phyloP scores from a whole-genome alignment of 2,888 invertebrate species.

The Kuschelorhynchus macadamiae region DNA sequence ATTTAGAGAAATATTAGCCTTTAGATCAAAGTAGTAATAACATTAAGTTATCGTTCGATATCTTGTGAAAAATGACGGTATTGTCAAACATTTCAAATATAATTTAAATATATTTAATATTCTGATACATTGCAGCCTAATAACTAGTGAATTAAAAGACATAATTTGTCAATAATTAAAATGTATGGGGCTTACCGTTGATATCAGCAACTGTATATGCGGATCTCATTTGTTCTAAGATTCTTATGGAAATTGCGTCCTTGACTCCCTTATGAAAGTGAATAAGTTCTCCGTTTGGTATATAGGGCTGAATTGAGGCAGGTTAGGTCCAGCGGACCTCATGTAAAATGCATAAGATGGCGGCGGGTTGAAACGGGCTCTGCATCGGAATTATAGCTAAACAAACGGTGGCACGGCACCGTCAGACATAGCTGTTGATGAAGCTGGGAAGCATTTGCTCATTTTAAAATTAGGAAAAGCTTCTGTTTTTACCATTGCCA shows the following conservation, averaged over 20 bases:
- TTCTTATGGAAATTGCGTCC: slow-evolving; percentile 46
- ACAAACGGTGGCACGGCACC: slow-evolving; percentile 61
- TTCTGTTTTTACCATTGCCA: neutral
- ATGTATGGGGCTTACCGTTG: no score
- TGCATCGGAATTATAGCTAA: slow-evolving; percentile 70
- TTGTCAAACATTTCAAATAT: no score
- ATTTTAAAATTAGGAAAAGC: no score
- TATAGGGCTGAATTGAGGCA: slow-evolving; percentile 68
- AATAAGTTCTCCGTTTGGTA: slow-evolving; percentile 51
- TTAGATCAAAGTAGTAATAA: no score
- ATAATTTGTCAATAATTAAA: no score
- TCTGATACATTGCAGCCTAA: no score
- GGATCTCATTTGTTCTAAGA: slow-evolving; percentile 30
- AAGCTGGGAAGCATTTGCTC: neutral
- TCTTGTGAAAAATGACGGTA: no score
- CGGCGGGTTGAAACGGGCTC: slow-evolving; percentile 66
- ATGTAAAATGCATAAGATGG: slow-evolving; percentile 79
- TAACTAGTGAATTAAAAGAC: no score
- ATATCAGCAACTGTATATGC: neutral
- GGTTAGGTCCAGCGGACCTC: slow-evolving; percentile 71
- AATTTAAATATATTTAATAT: no score
- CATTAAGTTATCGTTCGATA: no score
- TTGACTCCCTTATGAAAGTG: slow-evolving; percentile 51
- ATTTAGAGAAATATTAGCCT: no score
- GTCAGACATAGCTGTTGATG: slow-evolving; percentile 14